Conservation (phyloP, 2,797 vertebrate genomes). For the Mallotus villosus region DNA sequence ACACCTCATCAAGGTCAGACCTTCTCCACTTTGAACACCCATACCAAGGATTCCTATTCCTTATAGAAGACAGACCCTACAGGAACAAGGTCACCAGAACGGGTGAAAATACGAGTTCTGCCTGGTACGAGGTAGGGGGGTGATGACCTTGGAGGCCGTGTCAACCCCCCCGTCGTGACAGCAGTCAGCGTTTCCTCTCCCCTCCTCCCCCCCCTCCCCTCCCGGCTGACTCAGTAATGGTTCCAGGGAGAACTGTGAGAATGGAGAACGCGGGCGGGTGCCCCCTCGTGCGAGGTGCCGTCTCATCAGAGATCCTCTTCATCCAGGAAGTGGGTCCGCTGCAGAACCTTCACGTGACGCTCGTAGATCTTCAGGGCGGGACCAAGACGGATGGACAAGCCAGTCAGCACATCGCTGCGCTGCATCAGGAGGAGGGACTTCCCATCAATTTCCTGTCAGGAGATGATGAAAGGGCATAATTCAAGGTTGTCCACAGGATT, state of each 20-base stretch:
- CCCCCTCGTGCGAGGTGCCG: conserved; percentile 23
- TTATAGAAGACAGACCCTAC: not conserved
- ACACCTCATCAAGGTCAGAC: conserved; percentile 30
- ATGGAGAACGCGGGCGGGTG: conserved; percentile 36
- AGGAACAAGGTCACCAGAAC: conserved; percentile 15
- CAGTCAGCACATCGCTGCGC: conserved; percentile 88
- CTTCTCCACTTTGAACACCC: conserved; percentile 12
- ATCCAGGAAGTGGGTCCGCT: conserved; percentile 89
- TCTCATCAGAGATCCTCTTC: conserved; percentile 71
- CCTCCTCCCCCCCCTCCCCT: conserved; percentile 49
- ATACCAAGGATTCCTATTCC: conserved; percentile 10
- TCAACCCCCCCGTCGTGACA: conserved; percentile 60
- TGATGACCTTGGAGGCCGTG: not conserved
- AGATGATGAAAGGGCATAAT: not conserved
- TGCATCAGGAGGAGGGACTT: conserved; percentile 92
- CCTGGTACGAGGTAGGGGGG: not conserved
- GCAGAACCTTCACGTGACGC: conserved; percentile 88
- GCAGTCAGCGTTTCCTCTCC: conserved; percentile 43
- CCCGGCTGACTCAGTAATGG: conserved; percentile 41
- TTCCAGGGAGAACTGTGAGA: conserved; percentile 54
- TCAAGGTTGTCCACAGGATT: not conserved
- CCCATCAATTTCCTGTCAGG: conserved; percentile 85
- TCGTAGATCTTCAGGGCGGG: conserved; percentile 94
- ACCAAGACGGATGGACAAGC: conserved; percentile 88
- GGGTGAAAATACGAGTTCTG: conserved; percentile 43